Conservation (phyloP, 2,113 vertebrate species). For the Drymodes brunneopygia region DNA sequence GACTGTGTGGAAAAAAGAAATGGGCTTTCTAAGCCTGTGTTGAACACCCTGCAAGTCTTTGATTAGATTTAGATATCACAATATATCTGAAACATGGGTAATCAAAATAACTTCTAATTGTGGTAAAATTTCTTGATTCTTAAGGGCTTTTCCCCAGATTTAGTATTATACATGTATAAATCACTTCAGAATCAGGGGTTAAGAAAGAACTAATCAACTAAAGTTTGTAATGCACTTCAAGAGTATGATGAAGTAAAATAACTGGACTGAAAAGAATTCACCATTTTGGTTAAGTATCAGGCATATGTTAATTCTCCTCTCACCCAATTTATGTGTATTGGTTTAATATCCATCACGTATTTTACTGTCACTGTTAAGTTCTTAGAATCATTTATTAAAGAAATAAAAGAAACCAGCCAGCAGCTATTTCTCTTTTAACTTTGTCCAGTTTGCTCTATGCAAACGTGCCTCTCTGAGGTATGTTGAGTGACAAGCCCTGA, state of each 20-base stretch:
- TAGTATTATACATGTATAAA: neutral
- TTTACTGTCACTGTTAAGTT: neutral
- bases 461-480: neutral
- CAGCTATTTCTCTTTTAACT: neutral
- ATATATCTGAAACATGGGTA: neutral
- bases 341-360: neutral
- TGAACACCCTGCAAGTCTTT: neutral
- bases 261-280: neutral
- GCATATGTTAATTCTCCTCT: neutral
- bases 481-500: neutral
- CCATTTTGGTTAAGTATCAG: neutral
- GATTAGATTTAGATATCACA: neutral
- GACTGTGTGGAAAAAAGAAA: neutral
- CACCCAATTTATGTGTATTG: neutral
- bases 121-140: neutral
- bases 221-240: neutral
- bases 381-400: neutral
- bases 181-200: neutral
- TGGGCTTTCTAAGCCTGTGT: neutral
- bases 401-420: neutral
- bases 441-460: neutral
- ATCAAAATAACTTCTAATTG: neutral
- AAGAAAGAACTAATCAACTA: neutral
- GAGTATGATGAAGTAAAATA: neutral
- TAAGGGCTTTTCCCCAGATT: neutral